Base-by-base conservation (phyloP, 2,797 vertebrate genomes). In the Apogon hyalosoma region DNA sequence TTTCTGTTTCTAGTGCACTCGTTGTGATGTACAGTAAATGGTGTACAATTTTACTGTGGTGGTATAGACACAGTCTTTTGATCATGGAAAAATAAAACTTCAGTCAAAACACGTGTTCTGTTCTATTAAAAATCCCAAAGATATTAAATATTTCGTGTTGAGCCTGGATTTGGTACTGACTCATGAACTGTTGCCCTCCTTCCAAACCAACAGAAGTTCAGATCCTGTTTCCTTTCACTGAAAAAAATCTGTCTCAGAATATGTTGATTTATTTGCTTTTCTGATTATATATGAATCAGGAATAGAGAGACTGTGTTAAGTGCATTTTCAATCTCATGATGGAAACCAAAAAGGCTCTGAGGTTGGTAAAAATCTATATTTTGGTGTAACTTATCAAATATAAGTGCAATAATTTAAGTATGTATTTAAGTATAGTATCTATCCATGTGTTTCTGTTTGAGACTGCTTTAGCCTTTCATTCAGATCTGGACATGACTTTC, bases 41-140 rank as follows among this genome's bases (percentile, higher is more conserved):
- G 90, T 93, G 89, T 94, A 88, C 89, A 92, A 86, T 86, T 24
- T 93, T 94, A 90, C 63, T 62, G 88, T 95, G 93, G 92, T 95
- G 94, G 86, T 94, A 91, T 91, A 89, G 82, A 83, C 85, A 76
- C 87, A 92, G 84, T 92, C 82, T 70, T 85, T 84, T 86, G 79
- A 83, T 90, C 91, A 91, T 90, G 73, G 77, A 86, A 88, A 92
- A 91, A 94, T 90, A 94, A 95, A 95, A 85, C 85, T 90, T 87
- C 72, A 91, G 75, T 53, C 57, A 69, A 71, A 62, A 11, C 4
- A 52, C 45, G 62, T 3, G 1, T 68, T 33, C 4, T 43, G 4
- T 75, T 75, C 59, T 49, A 39, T 76, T 1, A 10, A 40, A 51
- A 28, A 31, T 9, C 9, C 40, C n/a, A 43, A 61, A 31, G 7